A percentile compares a stretch with the other conserved stretches of the same genome.
Conservation (phyloP, 2,113 vertebrate species). For the Hylia prasina region DNA sequence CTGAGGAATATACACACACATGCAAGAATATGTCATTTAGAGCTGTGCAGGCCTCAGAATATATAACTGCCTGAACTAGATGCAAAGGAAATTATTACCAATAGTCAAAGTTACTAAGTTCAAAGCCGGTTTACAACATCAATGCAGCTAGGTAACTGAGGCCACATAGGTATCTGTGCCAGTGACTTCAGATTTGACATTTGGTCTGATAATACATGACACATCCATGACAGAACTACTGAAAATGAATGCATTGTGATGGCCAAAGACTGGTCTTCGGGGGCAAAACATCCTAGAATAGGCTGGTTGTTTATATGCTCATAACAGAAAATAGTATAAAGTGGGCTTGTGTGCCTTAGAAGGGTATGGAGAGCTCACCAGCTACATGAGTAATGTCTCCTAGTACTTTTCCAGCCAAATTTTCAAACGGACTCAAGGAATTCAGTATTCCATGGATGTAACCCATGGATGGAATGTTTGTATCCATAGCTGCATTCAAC, state of each 20-base stretch:
- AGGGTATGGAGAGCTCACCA: not conserved
- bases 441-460: not conserved
- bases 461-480: not conserved
- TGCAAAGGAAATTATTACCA: not conserved
- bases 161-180: not conserved
- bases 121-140: not conserved
- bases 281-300: not conserved
- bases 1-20: not conserved
- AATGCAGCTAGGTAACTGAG: not conserved
- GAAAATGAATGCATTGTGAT: not conserved
- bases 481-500: not conserved
- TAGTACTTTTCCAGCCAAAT: not conserved
- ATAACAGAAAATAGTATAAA: not conserved
- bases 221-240: not conserved
- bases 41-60: not conserved
- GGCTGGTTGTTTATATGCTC: not conserved
- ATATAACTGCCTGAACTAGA: not conserved
- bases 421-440: not conserved
- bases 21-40: not conserved
- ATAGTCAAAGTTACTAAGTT: not conserved
- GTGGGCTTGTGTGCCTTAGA: not conserved
- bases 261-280: not conserved
- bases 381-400: not conserved
- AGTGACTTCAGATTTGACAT: not conserved
- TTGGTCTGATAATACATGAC: not conserved